Conservation (phyloP, 2,797 vertebrate species). For the Orientallactaga sibirica region DNA sequence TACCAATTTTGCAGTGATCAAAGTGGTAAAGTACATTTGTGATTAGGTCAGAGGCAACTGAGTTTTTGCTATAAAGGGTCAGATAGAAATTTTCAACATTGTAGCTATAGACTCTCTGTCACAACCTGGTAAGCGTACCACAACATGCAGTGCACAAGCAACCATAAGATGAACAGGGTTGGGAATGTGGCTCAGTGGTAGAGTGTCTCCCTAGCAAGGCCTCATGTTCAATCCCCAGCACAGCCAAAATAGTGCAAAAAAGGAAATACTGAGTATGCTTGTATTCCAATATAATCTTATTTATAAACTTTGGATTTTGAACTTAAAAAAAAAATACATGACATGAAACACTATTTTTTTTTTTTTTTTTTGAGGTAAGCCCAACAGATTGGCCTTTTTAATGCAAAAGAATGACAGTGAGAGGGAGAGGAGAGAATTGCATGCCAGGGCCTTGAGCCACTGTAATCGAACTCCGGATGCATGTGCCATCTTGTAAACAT, state of each 20-base stretch:
- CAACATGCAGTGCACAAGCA: neutral
- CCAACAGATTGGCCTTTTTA: too few relatives aligned
- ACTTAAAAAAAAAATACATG: neutral
- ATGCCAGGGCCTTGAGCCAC: too few relatives aligned
- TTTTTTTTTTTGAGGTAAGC: neutral
- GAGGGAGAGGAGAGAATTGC: too few relatives aligned
- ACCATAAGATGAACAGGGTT: neutral
- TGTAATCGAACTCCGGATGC: too few relatives aligned
- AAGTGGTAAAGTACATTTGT: slow-evolving; percentile 10
- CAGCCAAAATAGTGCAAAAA: neutral
- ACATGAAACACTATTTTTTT: neutral
- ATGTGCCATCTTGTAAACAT: too few relatives aligned
- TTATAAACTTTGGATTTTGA: slow-evolving; percentile 19
- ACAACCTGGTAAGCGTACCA: neutral
- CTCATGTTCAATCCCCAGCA: neutral
- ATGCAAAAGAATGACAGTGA: too few relatives aligned
- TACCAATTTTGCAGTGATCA: slow-evolving; percentile 43
- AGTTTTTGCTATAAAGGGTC: neutral
- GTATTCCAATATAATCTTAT: slow-evolving; percentile 41
- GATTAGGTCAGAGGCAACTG: slow-evolving; percentile 1
- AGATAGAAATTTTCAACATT: slow-evolving; percentile 7
- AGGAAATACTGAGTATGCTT: neutral
- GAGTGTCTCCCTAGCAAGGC: neutral
- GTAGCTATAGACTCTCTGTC: neutral
- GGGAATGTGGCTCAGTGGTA: neutral